Conservation (phyloP, 2,888 invertebrate genomes). For the Tipula unca region DNA sequence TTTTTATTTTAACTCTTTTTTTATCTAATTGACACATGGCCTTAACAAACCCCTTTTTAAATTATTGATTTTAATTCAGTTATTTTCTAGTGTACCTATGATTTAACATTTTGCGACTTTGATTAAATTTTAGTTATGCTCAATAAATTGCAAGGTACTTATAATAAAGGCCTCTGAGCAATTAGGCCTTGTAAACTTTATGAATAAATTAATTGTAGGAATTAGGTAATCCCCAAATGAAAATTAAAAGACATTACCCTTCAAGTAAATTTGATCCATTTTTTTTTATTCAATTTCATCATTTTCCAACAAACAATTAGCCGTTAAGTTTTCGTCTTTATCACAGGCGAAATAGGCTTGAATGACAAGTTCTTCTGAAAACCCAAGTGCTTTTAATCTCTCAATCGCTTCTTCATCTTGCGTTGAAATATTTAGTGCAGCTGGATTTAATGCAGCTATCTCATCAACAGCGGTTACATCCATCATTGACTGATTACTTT, state of each 20-base stretch:
- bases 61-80: too few species aligned
- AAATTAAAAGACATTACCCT: background rate
- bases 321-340: conserved; percentile 34
- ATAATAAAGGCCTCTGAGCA: too few species aligned
- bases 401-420: conserved; percentile 93
- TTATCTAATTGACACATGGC: too few species aligned
- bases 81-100: too few species aligned
- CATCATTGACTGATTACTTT: background rate
- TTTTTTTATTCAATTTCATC: background rate
- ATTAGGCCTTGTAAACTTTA: too few species aligned
- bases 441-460: conserved; percentile 33
- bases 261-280: background rate
- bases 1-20: too few species aligned
- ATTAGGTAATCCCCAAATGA: too few species aligned
- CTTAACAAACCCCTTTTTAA: too few species aligned
- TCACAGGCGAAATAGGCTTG: conserved; percentile 56
- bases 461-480: conserved; percentile 30
- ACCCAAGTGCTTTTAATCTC: conserved; percentile 88
- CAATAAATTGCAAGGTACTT: too few species aligned
- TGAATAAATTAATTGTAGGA: too few species aligned
- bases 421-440: conserved; percentile 72
- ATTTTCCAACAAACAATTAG: background rate
- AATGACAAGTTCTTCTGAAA: conserved; percentile 87
- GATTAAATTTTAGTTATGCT: too few species aligned
- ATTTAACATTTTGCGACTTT: too few species aligned